Evolutionary conservation across 2,888 invertebrate genomes (phyloP).

Genomic region (Mythimna pallens): DNA sequence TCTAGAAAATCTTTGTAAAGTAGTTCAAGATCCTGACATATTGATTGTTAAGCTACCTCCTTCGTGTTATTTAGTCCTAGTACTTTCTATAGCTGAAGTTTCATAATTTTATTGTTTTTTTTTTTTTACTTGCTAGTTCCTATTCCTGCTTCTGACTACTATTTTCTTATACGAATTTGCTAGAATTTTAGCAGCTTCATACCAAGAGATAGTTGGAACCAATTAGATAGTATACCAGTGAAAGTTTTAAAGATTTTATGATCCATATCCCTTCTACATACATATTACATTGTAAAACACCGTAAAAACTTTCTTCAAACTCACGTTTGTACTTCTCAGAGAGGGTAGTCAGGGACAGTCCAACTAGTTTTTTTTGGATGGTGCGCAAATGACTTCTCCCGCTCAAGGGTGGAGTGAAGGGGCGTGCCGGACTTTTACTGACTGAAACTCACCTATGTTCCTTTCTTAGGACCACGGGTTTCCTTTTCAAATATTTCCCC

Average conservation of each 20-base stretch:
- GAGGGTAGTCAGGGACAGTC: neutral
- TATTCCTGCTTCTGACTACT: neutral
- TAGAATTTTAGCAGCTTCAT: constrained; percentile 2
- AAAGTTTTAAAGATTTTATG: constrained; percentile 39
- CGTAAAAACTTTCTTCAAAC: constrained; percentile 12
- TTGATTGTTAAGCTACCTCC: constrained; percentile 9
- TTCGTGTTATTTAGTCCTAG: constrained; percentile 17
- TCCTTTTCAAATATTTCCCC: too few species aligned
- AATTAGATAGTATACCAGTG: constrained; percentile 28
- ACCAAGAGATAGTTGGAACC: constrained; percentile 9
- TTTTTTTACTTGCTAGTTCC: neutral
- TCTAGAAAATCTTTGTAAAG: neutral
- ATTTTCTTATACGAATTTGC: neutral
- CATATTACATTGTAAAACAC: neutral
- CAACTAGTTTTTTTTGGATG: too few species aligned
- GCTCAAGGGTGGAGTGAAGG: neutral
- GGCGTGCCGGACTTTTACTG: neutral
- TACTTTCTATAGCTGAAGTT: constrained; percentile 10
- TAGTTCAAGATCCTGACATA: neutral
- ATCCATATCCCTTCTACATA: constrained; percentile 7
- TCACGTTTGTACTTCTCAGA: neutral
- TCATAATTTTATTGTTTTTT: constrained; percentile 2
- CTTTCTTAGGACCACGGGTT: too few species aligned
- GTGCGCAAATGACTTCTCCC: neutral
- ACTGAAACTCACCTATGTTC: too few species aligned